Evolutionary conservation across 1,140 invertebrate genomes (phyloP), one percentile per base, ranked within the genome.

Genomic region (Cepaea nemoralis): DNA sequence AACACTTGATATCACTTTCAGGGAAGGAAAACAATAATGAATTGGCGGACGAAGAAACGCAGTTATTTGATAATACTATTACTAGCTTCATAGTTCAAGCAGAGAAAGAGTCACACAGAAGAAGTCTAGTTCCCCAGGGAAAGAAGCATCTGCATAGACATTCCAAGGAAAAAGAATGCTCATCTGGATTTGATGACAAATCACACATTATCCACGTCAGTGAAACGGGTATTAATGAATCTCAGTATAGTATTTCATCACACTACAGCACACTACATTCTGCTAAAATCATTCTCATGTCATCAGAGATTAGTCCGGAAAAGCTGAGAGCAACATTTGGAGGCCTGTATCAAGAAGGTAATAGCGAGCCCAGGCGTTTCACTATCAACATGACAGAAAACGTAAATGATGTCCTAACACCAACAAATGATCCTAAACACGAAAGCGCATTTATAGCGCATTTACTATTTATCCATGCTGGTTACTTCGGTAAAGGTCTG

Each of bases 371-470:
- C 0, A 70, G 85, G 31, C 71, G 80, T n/a, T 86, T 86, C 45
- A 22, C 80, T n/a, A 83, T 86, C 48, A 76, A 86, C 55, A 73
- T 86, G 1, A 82, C 80, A 37, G 77, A 86, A 16, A 81, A 79
- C 70, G 76, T 85, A 8, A 69, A 39, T 40, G 74, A 50, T 10
- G 14, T 67, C 10, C 35, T 78, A 24, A 33, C 5, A 1, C 1
- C 37, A 8, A 67, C 31, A 27, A 55, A 59, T 1, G 39, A 22
- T 40, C 8, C n/a, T 10, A n/a, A 45, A 45, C 27, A n/a, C 6
- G n/a, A 22, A 19, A 10, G 33, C 8, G 39, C 1, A 12, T 42
- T 40, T 22, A 78, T 27, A 12, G 39, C 76, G 3, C 67, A 39
- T 27, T 27, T 78, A n/a, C 37, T 78, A 6, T 67, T 78, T 31